Percentiles rank a stretch among this genome's conserved stretches.
Conservation (phyloP, 2,113 vertebrate species). For the Dasyornis broadbenti region DNA sequence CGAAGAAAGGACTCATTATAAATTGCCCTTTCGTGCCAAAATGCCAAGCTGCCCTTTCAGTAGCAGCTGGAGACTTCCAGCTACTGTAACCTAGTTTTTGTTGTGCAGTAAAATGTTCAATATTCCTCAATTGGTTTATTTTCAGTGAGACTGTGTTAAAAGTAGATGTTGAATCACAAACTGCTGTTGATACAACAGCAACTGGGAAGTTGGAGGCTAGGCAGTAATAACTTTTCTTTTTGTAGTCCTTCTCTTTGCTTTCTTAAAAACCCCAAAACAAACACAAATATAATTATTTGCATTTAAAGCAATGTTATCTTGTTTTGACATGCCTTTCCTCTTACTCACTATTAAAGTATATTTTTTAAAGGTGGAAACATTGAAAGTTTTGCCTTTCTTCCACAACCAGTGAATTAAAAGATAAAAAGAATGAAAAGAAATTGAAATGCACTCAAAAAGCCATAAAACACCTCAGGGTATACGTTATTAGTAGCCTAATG, state of each 20-base stretch:
- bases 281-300: neutral
- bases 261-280: neutral
- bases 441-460: neutral
- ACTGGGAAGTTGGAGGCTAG: neutral
- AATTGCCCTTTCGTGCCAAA: conserved; percentile 23
- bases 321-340: neutral
- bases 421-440: neutral
- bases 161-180: neutral
- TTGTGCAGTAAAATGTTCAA: neutral
- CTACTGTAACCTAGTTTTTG: neutral
- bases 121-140: conserved; percentile 21
- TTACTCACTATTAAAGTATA: neutral
- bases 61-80: neutral
- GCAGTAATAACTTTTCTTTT: neutral
- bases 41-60: conserved; percentile 38
- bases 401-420: neutral
- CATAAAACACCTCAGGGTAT: neutral
- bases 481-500: conserved; percentile 2
- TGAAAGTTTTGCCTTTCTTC: neutral
- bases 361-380: neutral
- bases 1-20: neutral
- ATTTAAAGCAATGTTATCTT: neutral
- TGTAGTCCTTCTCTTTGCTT: neutral
- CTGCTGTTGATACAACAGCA: neutral
- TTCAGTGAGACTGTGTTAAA: neutral